Conservation (phyloP, 1,140 invertebrate species). For the Kradibia gibbosae region DNA sequence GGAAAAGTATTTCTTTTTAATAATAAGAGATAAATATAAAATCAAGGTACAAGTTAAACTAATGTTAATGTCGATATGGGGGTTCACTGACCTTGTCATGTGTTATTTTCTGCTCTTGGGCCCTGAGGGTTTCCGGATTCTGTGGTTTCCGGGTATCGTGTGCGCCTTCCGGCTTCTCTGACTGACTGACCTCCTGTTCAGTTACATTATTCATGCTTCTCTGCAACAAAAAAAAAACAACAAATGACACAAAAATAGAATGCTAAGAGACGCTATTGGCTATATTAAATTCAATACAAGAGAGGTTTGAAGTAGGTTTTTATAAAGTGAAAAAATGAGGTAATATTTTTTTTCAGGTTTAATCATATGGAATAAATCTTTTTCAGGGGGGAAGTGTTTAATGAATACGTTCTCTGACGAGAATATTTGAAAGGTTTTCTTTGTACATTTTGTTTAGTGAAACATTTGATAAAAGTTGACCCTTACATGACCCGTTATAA, state of each 20-base stretch:
- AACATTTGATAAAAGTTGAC: no score
- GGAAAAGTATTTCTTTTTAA: no score
- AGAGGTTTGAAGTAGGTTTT: background rate
- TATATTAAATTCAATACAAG: background rate
- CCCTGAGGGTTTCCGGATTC: constrained; percentile 61
- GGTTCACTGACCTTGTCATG: constrained; percentile 66
- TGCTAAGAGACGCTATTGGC: background rate
- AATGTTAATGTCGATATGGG: background rate
- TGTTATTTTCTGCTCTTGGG: constrained; percentile 67
- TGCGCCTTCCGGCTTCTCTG: background rate
- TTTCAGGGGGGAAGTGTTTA: background rate
- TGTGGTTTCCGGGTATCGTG: constrained; percentile 59
- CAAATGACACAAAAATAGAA: background rate
- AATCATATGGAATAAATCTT: background rate
- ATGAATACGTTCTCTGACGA: no score
- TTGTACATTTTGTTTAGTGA: no score
- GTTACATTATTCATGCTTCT: constrained; percentile 58
- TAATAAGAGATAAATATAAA: no score
- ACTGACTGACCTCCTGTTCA: constrained; percentile 52
- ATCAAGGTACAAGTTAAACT: no score
- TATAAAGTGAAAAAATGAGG: background rate
- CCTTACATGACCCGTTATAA: no score
- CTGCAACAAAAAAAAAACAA: constrained; percentile 43
- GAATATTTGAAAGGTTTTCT: no score
- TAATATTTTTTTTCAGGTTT: background rate